Base-by-base conservation (phyloP, 2,113 vertebrate species). In the Danio rerio region DNA sequence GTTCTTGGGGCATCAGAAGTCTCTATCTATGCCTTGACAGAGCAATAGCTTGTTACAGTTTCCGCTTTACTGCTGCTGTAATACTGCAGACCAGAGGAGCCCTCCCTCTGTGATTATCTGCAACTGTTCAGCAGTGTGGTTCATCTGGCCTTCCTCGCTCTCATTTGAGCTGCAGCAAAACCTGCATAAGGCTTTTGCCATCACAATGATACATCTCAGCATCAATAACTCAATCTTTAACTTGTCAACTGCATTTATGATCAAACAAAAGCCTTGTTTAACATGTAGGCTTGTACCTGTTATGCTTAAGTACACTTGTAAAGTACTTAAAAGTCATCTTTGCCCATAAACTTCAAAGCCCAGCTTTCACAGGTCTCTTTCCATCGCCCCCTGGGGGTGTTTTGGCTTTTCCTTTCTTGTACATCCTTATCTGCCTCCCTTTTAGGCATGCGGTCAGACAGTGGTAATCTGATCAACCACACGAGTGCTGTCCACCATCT, bases 391-490 rank as follows among this genome's bases (percentile, higher is more conserved):
- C 11, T 52, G 40, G 61, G 72, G 81, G 62, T 53, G 45, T 58
- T 66, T 52, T 74, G 12, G 74, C 72, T 75, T 69, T 43, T 49
- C 16, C 43, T 61, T n/a, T 52, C 52, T 66, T 55, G 6, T 18
- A 20, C 15, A 53, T 65, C 31, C 10, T 69, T 5, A 10, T 7
- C 82, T 72, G 59, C 49, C 7, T 49, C 9, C 50, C 49, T 52
- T 71, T 71, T 58, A 0, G 15, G 15, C 49, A 20, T 86, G 93
- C 90, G 93, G 87, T 96, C 94, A 99, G 89, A 99, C 97, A 65
- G 98, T 98, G 89, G 98, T 99, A 92, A 99, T 99, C 93, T 99
- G 98, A 93, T 99, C 98, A 77, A 99, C 98, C 89, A 99, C 97
- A 83, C 96, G 91, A 15, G 96, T 98, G 89, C 97, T 97, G 94